Base-by-base conservation (phyloP, 1,140 invertebrate genomes). In the Pissodes strobi region DNA sequence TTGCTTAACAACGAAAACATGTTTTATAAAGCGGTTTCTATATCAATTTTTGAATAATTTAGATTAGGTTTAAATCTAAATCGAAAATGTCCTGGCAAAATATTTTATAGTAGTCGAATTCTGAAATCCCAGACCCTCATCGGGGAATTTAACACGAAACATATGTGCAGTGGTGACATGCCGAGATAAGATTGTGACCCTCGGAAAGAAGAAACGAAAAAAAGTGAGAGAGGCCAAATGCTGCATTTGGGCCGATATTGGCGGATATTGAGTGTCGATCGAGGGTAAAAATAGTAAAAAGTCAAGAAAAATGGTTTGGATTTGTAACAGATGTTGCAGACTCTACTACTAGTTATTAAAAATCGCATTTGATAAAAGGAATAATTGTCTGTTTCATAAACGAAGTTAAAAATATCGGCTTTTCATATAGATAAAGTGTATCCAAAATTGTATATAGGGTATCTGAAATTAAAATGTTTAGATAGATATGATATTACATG, bases 111-210 rank as follows among this genome's bases (percentile, higher is more conserved):
- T 34, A 34, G 6, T 34, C 30, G n/a, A n/a, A 2, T 15, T n/a
- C n/a, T 27, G 6, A 48, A 48, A 48, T 48, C 45, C 45, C 15
- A 48, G 9, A 18, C 18, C 21, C 13, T 48, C 18, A 12, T 6
- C 12, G 21, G 22, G 30, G 18, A 6, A 15, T 43, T 57, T 57
- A 43, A 57, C 55, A 23, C 19, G 38, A 25, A 23, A 19, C 55
- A 57, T 45, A 25, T 57, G 55, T 57, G 55, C 55, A 57, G 23
- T 15, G 55, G 55, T 57, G 55, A 57, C 55, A 57, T 19, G 55
- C 55, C 38, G 38, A 57, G 55, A 57, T 57, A 57, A 57, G 55
- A 57, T 57, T 57, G 39, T 57, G 41, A 23, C 55, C 38, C 22
- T 17, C 18, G 13, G 51, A 53, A 39, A 39, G 21, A 38, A 37